Conservation (phyloP, 2,888 invertebrate species). For the Entomobrya multifasciata region DNA sequence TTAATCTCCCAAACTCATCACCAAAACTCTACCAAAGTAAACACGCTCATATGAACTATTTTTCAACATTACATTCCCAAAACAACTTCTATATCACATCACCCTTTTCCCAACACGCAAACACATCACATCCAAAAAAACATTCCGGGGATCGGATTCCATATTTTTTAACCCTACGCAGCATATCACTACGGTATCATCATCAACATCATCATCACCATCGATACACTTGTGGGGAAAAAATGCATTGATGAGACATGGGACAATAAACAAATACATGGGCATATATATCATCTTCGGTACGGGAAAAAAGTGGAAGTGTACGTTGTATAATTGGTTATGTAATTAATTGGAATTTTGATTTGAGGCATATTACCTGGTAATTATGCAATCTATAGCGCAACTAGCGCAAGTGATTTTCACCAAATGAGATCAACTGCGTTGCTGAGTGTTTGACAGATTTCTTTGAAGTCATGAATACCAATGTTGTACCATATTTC, state of each 20-base stretch:
- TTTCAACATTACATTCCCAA: background rate
- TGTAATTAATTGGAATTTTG: no score
- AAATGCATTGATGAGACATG: slow-evolving; percentile 15
- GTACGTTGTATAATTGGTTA: no score
- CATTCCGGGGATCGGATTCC: slow-evolving; percentile 6
- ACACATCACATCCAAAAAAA: background rate
- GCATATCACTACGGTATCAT: slow-evolving; percentile 1
- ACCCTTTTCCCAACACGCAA: background rate
- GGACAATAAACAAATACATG: background rate
- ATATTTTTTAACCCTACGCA: slow-evolving; percentile 3
- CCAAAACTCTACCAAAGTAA: background rate
- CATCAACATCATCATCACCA: background rate
- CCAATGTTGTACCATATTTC: no score
- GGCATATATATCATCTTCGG: no score
- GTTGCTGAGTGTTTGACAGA: no score
- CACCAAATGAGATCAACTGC: no score
- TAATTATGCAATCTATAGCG: no score
- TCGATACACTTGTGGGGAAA: slow-evolving; percentile 8
- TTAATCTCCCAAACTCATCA: background rate
- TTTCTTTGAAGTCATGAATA: no score
- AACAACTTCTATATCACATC: background rate
- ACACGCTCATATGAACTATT: background rate
- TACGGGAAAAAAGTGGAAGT: no score
- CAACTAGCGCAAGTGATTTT: no score
- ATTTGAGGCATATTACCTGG: no score